These are phyloP conservation scores for Bruchidius siliquastri DNA, from an alignment of 2,888 invertebrate species.

Conservation along the genomic window DNA sequence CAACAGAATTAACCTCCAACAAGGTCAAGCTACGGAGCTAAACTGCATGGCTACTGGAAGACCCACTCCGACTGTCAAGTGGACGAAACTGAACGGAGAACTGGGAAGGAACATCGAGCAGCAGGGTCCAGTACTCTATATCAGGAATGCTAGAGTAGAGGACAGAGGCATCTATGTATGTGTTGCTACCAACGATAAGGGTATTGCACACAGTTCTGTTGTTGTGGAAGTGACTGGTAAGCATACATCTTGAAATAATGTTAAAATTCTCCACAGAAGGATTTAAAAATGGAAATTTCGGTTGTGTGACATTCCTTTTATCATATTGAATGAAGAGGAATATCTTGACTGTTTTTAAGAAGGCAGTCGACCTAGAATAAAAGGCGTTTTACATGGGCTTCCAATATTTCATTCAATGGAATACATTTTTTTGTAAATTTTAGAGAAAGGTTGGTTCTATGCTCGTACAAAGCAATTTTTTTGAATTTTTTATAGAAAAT, in stretches of 20 bases:
- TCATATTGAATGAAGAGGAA: no score
- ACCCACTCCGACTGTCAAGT: conserved; percentile 72
- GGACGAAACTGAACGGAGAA: conserved; percentile 67
- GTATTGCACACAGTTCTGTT: conserved; percentile 62
- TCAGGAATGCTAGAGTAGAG: conserved; percentile 62
- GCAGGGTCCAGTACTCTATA: conserved; percentile 54
- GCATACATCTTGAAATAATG: conserved; percentile 35
- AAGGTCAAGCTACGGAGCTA: conserved; percentile 64
- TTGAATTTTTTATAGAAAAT: no score
- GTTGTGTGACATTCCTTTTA: no score
- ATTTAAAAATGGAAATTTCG: no score
- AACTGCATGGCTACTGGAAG: conserved; percentile 72
- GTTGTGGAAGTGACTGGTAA: conserved; percentile 82
- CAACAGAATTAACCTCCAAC: conserved; percentile 59
- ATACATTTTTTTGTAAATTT: no score
- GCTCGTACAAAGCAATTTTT: no score
- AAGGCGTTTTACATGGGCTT: no score
- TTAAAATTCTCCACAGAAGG: no score
- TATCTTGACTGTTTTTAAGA: no score
- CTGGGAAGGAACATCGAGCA: conserved; percentile 59
- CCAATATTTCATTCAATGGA: no score
- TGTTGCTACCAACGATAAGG: conserved; percentile 59
- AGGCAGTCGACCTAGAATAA: no score
- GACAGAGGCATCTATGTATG: conserved; percentile 87
- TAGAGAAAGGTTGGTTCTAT: no score